Percentiles rank a stretch among this genome's conserved stretches.
Evolutionary conservation across 2,113 vertebrate genomes (phyloP).

Genomic region (Notechis scutatus): DNA sequence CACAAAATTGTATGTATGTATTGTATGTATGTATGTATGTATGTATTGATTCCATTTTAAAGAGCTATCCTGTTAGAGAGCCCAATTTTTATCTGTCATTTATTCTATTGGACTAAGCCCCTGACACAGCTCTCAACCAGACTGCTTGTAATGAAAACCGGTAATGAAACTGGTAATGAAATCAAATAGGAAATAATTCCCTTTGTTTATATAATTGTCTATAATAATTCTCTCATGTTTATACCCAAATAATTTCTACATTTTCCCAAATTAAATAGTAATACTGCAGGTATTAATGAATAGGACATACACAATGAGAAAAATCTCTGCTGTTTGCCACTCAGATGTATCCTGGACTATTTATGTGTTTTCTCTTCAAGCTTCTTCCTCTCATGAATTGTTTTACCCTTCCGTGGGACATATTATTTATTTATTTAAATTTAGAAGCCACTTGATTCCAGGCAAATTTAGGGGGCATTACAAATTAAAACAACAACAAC

Average conservation of each 20-base stretch:
- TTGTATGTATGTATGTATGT: too few relatives aligned
- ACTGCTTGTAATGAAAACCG: too few relatives aligned
- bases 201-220: not conserved
- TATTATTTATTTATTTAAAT: not conserved
- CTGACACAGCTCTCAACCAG: not conserved
- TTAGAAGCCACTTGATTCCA: not conserved
- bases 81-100: not conserved
- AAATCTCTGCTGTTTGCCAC: not conserved
- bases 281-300: not conserved
- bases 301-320: not conserved
- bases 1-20: not conserved
- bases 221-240: not conserved
- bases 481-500: not conserved
- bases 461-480: not conserved
- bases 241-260: not conserved
- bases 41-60: not conserved
- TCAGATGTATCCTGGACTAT: not conserved
- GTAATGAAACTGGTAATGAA: not conserved
- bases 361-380: not conserved
- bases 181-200: not conserved
- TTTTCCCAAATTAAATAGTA: not conserved
- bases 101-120: not conserved
- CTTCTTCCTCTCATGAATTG: not conserved
- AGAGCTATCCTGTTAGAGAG: not conserved
- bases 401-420: not conserved